A percentile compares a stretch with the other conserved stretches of the same genome.
These are phyloP conservation scores for Cassiopea xamachana DNA, from an alignment of 30 jellyfish, hydroid and myxozoan genomes.

Conservation along the genomic window DNA sequence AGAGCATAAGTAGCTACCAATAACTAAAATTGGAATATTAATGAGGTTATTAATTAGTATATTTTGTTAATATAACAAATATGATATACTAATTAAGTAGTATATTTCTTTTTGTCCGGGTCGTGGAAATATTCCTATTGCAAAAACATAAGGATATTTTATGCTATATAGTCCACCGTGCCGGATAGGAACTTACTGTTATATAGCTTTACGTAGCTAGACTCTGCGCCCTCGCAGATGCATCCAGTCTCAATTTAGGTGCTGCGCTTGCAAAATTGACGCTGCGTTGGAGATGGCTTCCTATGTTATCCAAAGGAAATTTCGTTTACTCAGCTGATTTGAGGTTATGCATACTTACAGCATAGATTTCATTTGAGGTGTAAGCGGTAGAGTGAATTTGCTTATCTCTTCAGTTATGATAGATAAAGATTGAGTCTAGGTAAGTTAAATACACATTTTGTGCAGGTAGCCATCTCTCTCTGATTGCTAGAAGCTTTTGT, in stretches of 20 bases:
- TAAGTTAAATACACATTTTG: no score
- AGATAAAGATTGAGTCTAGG: not conserved
- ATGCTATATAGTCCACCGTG: not conserved
- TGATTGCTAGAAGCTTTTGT: no score
- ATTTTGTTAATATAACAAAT: no score
- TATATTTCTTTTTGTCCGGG: not conserved
- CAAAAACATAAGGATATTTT: not conserved
- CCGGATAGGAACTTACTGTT: not conserved
- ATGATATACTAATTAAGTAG: no score
- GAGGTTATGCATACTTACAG: not conserved
- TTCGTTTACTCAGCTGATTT: not conserved
- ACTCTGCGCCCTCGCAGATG: no score
- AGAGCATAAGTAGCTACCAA: no score
- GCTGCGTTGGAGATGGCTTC: not conserved
- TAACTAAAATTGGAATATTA: no score
- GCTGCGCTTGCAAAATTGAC: not conserved
- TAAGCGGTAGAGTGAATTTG: not conserved
- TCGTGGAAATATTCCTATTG: not conserved
- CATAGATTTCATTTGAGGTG: not conserved
- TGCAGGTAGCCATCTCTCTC: no score
- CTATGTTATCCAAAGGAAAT: not conserved
- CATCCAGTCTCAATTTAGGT: not conserved
- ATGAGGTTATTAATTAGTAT: no score
- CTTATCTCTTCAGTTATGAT: not conserved
- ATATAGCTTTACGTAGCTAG: no score